A percentile compares a stretch with the other conserved stretches of the same genome.
Conservation (phyloP, 2,888 invertebrate genomes). For the Dioctria linearis region DNA sequence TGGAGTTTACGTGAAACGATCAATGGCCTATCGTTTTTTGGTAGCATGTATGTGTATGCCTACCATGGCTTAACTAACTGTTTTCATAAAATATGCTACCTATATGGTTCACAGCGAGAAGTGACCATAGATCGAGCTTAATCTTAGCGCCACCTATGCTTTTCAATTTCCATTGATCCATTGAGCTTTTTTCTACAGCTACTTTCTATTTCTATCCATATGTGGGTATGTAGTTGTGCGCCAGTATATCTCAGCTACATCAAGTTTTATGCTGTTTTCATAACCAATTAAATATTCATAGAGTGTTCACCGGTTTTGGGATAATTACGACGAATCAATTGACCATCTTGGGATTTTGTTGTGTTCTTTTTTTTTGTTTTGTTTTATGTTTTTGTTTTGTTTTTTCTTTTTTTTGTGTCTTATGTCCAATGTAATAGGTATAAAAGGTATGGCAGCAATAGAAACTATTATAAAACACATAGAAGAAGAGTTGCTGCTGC, state of each 20-base stretch:
- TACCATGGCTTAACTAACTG: slow-evolving; percentile 27
- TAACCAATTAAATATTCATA: slow-evolving; percentile 48
- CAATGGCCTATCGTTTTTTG: slow-evolving; percentile 33
- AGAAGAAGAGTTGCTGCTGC: neutral
- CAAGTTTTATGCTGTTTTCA: slow-evolving; percentile 3
- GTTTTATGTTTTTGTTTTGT: neutral
- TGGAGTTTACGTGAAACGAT: slow-evolving; percentile 30
- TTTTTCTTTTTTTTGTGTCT: neutral
- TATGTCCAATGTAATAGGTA: neutral
- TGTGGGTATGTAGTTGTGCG: neutral
- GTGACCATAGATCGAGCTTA: slow-evolving; percentile 32
- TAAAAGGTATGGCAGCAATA: slow-evolving; percentile 24
- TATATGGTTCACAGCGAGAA: slow-evolving; percentile 7
- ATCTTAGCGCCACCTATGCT: slow-evolving; percentile 43
- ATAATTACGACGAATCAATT: slow-evolving; percentile 48
- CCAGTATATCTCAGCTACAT: slow-evolving; percentile 4
- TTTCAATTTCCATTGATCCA: neutral
- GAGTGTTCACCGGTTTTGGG: slow-evolving; percentile 49
- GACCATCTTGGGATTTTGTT: neutral
- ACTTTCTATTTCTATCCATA: neutral
- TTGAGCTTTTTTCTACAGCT: neutral
- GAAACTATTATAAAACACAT: slow-evolving; percentile 26
- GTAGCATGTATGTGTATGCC: neutral
- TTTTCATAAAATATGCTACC: neutral
- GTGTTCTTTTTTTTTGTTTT: neutral